Evolutionary conservation across 2,888 invertebrate species (phyloP).

Genomic region (Myathropa florea): DNA sequence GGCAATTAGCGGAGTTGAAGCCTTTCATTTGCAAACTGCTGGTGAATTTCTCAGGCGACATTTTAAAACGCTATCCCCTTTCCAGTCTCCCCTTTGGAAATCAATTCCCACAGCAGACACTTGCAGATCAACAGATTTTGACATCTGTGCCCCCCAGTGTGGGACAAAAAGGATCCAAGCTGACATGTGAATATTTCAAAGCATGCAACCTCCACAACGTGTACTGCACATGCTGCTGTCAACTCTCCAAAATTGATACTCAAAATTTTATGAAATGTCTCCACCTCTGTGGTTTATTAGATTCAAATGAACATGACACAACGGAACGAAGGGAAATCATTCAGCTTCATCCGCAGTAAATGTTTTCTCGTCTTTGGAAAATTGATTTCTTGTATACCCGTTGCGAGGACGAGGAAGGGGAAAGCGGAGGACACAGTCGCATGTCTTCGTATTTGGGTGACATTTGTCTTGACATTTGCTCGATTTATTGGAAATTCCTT

Average conservation of each 20-base stretch:
- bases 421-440: not conserved
- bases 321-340: not conserved
- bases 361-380: not conserved
- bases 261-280: conserved; percentile 63
- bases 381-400: conserved; percentile 27
- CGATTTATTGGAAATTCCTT: conserved; percentile 66
- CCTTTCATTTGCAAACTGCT: too few relatives aligned
- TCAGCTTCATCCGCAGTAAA: conserved; percentile 6
- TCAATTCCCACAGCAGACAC: not conserved
- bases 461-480: conserved; percentile 60
- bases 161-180: not conserved
- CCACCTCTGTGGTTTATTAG: conserved; percentile 64
- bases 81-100: not conserved
- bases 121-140: not conserved
- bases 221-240: conserved; percentile 40
- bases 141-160: not conserved
- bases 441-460: conserved; percentile 41
- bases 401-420: not conserved
- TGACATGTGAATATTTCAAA: not conserved
- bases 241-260: conserved; percentile 37
- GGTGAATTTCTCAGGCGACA: too few relatives aligned
- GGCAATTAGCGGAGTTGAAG: too few relatives aligned
- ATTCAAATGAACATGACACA: conserved; percentile 48
- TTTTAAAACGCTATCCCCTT: too few relatives aligned
- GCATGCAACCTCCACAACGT: not conserved